Evolutionary conservation across 2,797 vertebrate species (phyloP).

Genomic region (Falco peregrinus): DNA sequence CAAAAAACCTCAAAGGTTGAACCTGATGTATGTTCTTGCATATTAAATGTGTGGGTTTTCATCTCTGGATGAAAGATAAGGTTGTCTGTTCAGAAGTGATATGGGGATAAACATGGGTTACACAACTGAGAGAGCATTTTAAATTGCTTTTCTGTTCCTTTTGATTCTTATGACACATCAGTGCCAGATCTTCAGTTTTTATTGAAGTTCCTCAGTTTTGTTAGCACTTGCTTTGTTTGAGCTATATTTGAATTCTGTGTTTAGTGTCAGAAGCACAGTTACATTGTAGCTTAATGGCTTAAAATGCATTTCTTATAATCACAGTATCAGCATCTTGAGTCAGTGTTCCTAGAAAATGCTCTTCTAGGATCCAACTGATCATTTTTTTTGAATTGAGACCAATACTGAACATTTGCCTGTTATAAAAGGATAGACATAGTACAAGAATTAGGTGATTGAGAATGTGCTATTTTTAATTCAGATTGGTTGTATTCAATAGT

Average conservation of each 20-base stretch:
- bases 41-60: slow-evolving; percentile 5
- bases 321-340: neutral
- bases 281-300: neutral
- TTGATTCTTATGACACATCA: neutral
- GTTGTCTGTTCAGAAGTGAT: slow-evolving; percentile 21
- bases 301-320: neutral
- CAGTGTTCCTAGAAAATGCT: neutral
- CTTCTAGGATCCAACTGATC: neutral
- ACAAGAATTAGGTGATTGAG: neutral
- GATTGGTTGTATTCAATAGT: neutral
- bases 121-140: slow-evolving; percentile 5
- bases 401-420: neutral
- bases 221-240: neutral
- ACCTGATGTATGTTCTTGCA: neutral
- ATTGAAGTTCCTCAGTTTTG: neutral
- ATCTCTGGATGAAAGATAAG: slow-evolving; percentile 10
- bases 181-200: slow-evolving; percentile 1
- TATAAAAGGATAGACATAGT: neutral
- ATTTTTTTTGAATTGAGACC: neutral
- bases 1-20: neutral
- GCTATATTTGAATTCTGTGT: neutral
- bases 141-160: slow-evolving; percentile 29
- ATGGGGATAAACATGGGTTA: neutral
- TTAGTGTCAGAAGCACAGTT: neutral
- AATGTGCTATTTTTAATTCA: neutral